Evolutionary conservation across 23 tunicate species (phyloP).

Genomic region (Diplosoma virens): DNA sequence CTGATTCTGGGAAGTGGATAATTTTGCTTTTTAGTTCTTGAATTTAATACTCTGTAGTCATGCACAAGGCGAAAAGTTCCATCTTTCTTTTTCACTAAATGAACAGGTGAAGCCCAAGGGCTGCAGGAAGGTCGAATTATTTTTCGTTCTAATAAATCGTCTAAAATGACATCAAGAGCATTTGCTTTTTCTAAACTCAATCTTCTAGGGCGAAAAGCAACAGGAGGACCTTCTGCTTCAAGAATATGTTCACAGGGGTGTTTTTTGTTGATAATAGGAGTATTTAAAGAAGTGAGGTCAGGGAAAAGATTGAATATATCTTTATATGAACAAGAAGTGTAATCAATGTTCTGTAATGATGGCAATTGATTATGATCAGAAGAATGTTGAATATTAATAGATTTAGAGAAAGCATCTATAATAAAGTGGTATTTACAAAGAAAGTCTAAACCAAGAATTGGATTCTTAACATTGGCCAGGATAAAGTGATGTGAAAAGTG

Average conservation of each 20-base stretch:
- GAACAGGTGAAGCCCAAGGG: slow-evolving; percentile 21
- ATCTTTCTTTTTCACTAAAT: slow-evolving; percentile 4
- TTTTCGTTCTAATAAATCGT: slow-evolving; percentile 2
- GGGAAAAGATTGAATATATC: slow-evolving; percentile 2
- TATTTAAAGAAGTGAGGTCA: not conserved
- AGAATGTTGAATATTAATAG: not conserved
- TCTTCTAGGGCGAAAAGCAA: not conserved
- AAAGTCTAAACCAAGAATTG: slow-evolving; percentile 19
- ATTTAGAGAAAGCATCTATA: not conserved
- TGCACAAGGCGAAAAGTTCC: not conserved
- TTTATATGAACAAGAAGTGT: not conserved
- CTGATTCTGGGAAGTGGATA: slow-evolving; percentile 2
- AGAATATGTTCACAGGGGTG: slow-evolving; percentile 10
- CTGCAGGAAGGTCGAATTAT: slow-evolving; percentile 9
- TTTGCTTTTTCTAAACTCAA: not conserved
- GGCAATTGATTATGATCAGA: not conserved
- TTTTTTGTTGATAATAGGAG: not conserved
- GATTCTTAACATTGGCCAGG: not conserved
- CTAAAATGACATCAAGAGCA: not conserved
- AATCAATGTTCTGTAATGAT: not conserved
- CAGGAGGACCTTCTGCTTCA: slow-evolving; percentile 16
- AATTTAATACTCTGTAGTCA: not conserved
- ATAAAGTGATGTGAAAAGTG: not conserved
- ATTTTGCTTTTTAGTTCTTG: slow-evolving; percentile 1
- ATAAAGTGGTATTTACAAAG: not conserved